Percentiles rank a stretch among this genome's conserved stretches.
phyloP scores from a whole-genome alignment of 2,888 invertebrate genomes.

The Pantelozetes paolii region DNA sequence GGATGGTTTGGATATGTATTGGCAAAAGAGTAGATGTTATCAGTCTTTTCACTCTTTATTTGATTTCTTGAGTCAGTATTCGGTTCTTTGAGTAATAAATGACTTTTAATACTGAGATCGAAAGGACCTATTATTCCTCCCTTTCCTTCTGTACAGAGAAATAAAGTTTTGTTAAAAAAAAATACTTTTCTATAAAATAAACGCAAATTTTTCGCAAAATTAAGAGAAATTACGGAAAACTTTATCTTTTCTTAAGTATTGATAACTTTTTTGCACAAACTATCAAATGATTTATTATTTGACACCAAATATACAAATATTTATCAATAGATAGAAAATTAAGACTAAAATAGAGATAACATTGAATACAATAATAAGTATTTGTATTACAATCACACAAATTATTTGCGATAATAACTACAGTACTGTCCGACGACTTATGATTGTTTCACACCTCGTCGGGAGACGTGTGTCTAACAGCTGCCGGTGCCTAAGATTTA shows the following conservation, averaged over 20 bases:
- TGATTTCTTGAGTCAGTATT: not conserved
- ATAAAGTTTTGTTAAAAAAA: no score
- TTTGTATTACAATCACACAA: constrained; percentile 8
- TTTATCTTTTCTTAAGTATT: no score
- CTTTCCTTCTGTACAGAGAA: constrained; percentile 35
- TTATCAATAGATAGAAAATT: no score
- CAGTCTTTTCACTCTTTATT: constrained; percentile 3
- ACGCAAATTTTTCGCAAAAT: not conserved
- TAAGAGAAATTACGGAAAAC: not conserved
- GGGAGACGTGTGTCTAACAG: constrained; percentile 23
- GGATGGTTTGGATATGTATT: not conserved
- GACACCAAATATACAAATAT: no score
- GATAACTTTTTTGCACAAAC: no score
- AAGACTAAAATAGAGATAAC: not conserved
- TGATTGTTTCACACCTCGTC: constrained; percentile 12
- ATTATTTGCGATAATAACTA: no score
- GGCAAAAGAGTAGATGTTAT: not conserved
- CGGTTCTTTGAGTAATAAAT: constrained; percentile 16
- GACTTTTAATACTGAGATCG: constrained; percentile 44
- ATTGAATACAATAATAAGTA: not conserved
- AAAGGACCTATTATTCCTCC: constrained; percentile 44
- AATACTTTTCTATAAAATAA: no score
- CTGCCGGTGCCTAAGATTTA: constrained; percentile 20
- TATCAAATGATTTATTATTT: no score
- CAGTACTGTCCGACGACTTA: not conserved